Percentiles rank a stretch among this genome's conserved stretches.
These are phyloP conservation scores for Dioctria linearis DNA, from an alignment of 2,888 invertebrate species.

Conservation along the genomic window DNA sequence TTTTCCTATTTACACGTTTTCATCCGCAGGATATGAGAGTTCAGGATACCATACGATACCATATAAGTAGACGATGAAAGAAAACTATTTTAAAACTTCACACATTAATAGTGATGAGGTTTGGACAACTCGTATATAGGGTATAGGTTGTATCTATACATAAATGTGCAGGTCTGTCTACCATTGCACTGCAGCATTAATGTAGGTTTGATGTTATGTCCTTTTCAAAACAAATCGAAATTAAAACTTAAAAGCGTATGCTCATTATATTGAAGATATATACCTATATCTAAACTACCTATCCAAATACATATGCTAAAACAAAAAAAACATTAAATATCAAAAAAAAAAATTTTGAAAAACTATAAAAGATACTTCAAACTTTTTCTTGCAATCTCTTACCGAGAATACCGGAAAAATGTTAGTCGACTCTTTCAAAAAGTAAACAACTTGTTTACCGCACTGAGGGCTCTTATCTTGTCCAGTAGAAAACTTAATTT, in stretches of 20 bases:
- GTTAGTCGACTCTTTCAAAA: background rate
- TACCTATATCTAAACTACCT: no score
- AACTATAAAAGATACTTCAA: background rate
- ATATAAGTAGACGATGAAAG: background rate
- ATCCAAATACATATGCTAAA: background rate
- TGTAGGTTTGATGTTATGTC: no score
- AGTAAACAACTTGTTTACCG: background rate
- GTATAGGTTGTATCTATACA: no score
- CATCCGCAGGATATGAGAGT: conserved; percentile 32
- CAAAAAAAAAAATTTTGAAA: background rate
- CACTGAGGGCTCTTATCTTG: background rate
- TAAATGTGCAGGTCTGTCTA: no score
- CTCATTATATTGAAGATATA: background rate
- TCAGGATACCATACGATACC: background rate
- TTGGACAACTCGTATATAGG: background rate
- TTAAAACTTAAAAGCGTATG: background rate
- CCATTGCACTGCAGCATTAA: no score
- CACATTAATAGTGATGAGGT: conserved; percentile 20
- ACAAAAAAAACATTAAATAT: background rate
- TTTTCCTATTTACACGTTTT: conserved; percentile 1
- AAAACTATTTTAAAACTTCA: conserved; percentile 41
- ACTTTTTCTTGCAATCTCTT: background rate
- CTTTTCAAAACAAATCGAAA: background rate
- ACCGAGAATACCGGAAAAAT: no score
- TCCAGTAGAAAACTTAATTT: background rate